Evolutionary conservation across 2,113 vertebrate species (phyloP).

Genomic region (Beaufortia kweichowensis): DNA sequence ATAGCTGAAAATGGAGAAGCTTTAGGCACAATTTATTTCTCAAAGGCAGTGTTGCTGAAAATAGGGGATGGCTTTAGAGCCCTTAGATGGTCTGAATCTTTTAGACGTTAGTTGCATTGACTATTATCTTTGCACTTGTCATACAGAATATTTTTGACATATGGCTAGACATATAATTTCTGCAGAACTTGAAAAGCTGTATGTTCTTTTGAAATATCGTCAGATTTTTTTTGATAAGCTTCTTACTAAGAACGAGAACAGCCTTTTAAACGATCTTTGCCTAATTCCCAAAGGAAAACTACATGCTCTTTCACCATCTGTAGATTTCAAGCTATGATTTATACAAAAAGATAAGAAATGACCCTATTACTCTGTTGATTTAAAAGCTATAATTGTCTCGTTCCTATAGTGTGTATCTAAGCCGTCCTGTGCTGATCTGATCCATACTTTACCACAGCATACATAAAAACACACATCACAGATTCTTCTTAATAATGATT

Average conservation of each 20-base stretch:
- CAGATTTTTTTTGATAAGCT: constrained; percentile 42
- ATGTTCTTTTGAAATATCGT: constrained; percentile 52
- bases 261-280: constrained; percentile 28
- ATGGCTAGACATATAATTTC: constrained; percentile 15
- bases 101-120: background rate
- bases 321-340: background rate
- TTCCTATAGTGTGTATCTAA: no score
- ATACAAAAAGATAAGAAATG: background rate
- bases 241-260: background rate
- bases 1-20: constrained; percentile 64
- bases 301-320: background rate
- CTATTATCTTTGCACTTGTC: constrained; percentile 6
- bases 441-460: no score
- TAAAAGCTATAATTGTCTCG: background rate
- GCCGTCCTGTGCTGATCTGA: no score
- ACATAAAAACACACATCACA: no score
- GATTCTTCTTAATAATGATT: no score
- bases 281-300: constrained; percentile 13
- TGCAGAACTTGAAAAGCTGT: constrained; percentile 1
- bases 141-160: constrained; percentile 7
- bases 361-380: background rate
- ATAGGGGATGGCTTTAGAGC: constrained; percentile 66
- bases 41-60: constrained; percentile 72
- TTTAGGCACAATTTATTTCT: constrained; percentile 68
- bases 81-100: constrained; percentile 51